Evolutionary conservation across 2,797 vertebrate species (phyloP).

Genomic region (Gallinago solitaria): DNA sequence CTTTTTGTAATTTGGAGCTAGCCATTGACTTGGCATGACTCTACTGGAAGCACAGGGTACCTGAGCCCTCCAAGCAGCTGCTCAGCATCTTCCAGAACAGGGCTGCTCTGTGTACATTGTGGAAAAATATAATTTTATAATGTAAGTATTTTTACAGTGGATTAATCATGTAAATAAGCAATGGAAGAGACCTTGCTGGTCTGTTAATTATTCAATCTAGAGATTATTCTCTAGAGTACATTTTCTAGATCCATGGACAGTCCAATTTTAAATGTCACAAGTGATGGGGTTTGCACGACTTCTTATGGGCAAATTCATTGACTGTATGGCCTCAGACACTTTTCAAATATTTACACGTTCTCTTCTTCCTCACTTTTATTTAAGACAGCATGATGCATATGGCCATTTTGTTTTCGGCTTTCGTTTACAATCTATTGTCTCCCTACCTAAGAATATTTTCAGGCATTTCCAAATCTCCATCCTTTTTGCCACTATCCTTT

Average conservation of each 20-base stretch:
- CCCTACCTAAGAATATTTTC: background rate
- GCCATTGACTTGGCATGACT: background rate
- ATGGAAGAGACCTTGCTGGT: constrained; percentile 13
- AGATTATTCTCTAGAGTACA: constrained; percentile 11
- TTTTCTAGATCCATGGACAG: constrained; percentile 28
- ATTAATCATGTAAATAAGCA: constrained; percentile 39
- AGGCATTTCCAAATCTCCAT: background rate
- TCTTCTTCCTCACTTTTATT: background rate
- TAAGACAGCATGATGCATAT: background rate
- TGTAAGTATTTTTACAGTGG: constrained; percentile 10
- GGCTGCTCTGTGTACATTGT: background rate
- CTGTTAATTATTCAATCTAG: background rate
- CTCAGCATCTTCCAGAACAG: background rate
- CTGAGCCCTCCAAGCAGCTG: background rate
- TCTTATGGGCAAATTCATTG: background rate
- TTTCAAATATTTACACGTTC: background rate
- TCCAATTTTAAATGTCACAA: background rate
- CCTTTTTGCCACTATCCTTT: background rate
- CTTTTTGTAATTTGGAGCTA: background rate
- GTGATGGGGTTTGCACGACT: background rate
- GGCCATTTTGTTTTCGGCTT: background rate
- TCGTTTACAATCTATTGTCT: background rate
- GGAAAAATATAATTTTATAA: background rate
- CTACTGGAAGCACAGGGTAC: background rate
- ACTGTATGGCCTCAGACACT: background rate